Base-by-base conservation (phyloP, 2,797 vertebrate species). In the Phaenicophaeus curvirostris region DNA sequence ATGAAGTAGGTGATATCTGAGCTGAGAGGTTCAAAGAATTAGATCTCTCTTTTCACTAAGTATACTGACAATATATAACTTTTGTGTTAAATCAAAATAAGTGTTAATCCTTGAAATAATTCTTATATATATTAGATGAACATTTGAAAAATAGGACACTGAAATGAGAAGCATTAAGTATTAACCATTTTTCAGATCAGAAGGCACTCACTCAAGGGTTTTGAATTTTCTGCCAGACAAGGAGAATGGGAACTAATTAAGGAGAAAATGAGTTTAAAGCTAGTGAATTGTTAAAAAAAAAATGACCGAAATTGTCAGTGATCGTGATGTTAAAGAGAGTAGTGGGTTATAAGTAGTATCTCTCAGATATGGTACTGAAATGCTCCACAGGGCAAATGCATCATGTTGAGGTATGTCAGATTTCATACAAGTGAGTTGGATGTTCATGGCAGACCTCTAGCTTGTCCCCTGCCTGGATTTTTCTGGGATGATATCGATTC, bases 141-240 rank as follows among this genome's bases (percentile, higher is more conserved):
- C 23, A 75, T 84, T 72, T 74, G 41, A 61, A 93, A 95, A 95
- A 5, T 42, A 79, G 87, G n/a, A 79, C 87, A 87, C 86, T 93
- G 76, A 95, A 94, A 93, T 84, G 28, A 94, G 27, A 71, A 91
- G 6, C 21, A 75, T 89, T 97, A 95, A 89, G 92, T 92, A 91
- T 72, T 93, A 93, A 87, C 46, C 85, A 41, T 6, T 73, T 94
- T 95, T 94, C 63, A 87, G 46, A 94, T 81, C 81, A 74, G 81
- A 97, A 92, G 58, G 18, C 39, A 59, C 37, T 80, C 16, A 78
- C 6, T 90, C 39, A 95, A 85, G 30, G 41, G 16, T 50, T 94
- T 96, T 94, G 48, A 96, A 95, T 89, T 86, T 46, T 84, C 59
- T 94, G 23, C 10, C 65, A 82, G 46, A 95, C 42, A 93, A 93